Evolutionary conservation across 2,797 vertebrate genomes (phyloP), one percentile per base, ranked within the genome.

Genomic region (Urocyon cinereoargenteus): DNA sequence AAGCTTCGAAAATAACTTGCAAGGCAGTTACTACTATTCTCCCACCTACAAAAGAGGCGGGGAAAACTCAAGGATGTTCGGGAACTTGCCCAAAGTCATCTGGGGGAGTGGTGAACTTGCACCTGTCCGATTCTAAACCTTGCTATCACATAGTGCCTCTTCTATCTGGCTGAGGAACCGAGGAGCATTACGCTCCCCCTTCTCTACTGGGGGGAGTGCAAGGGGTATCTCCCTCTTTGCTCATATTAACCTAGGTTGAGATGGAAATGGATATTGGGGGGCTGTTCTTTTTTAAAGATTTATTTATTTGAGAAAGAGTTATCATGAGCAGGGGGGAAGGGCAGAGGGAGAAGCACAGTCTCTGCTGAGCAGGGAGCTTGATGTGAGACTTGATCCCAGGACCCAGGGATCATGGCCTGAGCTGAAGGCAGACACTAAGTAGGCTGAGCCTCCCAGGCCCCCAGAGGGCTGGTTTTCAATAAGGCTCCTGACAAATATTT

Each of bases 151-250:
- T 5, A 13, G 1, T 1, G 3, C 10, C 62, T 62, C 51, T 61
- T 53, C 57, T 8, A 6, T 15, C 86, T 11, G 45, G 53, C 55
- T 18, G 22, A 57, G 45, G 68, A 94, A 40, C 34, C 21, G 6
- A 1, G 18, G 57, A 61, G 11, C 26, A 16, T 3, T 89, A 5
- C 64, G 61, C 8, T 78, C 34, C 24, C 51, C 34, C 57, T 55
- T 49, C 22, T 55, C 45, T 51, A 6, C 0, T 13, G 15, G 1
- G 31, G 26, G 16, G 3, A 16, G 6, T 3, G 10, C 12, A 18
- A 4, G 2, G 18, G 14, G 3, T 10, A 34, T 36, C 49, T 26
- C 16, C 2, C 15, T 49, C 18, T 72, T 79, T 90, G 68, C 10
- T 78, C 7, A 1, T 2, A 31, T 14, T 15, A 61, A 75, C 45